Conservation (phyloP, 2,113 vertebrate species). For the Turdus rufiventris region DNA sequence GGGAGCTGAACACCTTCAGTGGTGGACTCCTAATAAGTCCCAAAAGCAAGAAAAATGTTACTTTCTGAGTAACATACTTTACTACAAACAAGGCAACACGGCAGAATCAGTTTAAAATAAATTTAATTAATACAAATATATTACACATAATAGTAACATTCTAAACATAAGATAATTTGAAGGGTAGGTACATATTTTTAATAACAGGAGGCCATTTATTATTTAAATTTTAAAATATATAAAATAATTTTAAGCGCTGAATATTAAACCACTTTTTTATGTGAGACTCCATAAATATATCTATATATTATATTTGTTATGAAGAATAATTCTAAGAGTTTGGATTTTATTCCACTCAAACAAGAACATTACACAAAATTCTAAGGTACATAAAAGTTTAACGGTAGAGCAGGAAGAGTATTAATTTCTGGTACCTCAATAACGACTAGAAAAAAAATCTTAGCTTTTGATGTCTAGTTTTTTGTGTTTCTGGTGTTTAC, state of each 20-base stretch:
- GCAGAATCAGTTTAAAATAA: not conserved
- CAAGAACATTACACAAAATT: not conserved
- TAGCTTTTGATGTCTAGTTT: not conserved
- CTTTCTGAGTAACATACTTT: not conserved
- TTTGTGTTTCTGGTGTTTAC: not conserved
- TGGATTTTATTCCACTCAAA: not conserved
- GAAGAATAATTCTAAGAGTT: not conserved
- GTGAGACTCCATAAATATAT: not conserved
- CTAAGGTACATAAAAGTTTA: not conserved
- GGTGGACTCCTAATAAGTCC: not conserved
- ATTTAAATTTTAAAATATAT: not conserved
- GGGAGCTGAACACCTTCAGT: slow-evolving; percentile 16
- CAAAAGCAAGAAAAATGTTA: slow-evolving; percentile 40
- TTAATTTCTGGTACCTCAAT: not conserved
- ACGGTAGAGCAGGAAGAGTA: not conserved
- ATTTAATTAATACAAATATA: not conserved
- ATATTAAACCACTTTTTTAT: not conserved
- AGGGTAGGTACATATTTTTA: not conserved
- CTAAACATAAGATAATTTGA: not conserved
- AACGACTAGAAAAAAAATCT: not conserved
- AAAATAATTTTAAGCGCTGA: not conserved
- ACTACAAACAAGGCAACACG: not conserved
- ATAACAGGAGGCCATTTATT: not conserved
- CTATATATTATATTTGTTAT: not conserved
- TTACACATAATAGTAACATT: not conserved